Evolutionary conservation across 2,888 invertebrate species (phyloP), one percentile per base, ranked within the genome.

Genomic region (Escarpia spicata): DNA sequence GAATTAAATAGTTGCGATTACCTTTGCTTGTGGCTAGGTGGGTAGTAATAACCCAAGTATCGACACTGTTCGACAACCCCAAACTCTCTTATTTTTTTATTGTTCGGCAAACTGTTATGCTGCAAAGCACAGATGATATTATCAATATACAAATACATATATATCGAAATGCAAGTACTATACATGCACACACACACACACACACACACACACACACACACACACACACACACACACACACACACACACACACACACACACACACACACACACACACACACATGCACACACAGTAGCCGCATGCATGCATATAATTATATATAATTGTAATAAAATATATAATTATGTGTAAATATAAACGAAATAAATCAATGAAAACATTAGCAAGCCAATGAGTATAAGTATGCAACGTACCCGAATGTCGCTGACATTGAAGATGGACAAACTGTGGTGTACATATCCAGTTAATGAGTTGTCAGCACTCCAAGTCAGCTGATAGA

Each of bases 401-500:
- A 52, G 52, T 12, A 93, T 93, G 52, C 15, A 4, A 26, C 75
- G 93, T 95, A 96, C 75, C 75, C 26, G 26, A 75, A 6, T 26
- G 92, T 96, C 95, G 0, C 93, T 92, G 6, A 95, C 95, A 90
- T 95, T 94, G 93, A 96, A 96, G 6, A 90, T 92, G 0, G 96
- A 95, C 93, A 96, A 94, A 93, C 95, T 95, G 93, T 95, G 95
- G 91, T 95, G 94, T 15, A 95, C 93, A 93, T 96, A 96, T 3
- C 95, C 95, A 8, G 93, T 92, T n/a, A 96, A 92, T 6, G 94
- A 93, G 1, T 92, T 45, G 52, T 94, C 93, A 4, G 92, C 44
- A 44, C 93, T 94, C 45, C 43, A 15, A 12, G n/a, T 31, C 26
- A 92, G 91, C 90, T 90, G 93, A 96, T 99, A 99, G 8, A 99